phyloP scores from a whole-genome alignment of 2,113 vertebrate genomes.

The Gavia stellata region DNA sequence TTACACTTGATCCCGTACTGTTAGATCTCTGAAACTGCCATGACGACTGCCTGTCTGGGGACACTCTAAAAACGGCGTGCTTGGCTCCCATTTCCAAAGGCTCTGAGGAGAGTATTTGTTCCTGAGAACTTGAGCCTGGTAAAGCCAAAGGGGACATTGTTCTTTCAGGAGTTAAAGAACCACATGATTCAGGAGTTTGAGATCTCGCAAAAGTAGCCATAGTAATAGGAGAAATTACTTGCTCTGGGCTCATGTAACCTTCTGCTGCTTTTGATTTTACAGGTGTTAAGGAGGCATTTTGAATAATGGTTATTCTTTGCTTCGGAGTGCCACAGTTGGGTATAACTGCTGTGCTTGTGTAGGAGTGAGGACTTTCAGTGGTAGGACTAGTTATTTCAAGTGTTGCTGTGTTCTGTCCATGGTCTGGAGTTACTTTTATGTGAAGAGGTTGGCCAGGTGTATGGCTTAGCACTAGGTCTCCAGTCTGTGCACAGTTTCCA shows the following conservation, averaged over 20 bases:
- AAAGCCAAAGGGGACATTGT: conserved; percentile 90
- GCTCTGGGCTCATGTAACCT: conserved; percentile 77
- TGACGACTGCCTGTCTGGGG: conserved; percentile 86
- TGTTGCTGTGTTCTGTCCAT: conserved; percentile 87
- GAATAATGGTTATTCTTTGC: conserved; percentile 94
- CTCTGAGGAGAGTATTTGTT: conserved; percentile 79
- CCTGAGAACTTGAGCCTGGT: conserved; percentile 78
- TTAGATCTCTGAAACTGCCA: conserved; percentile 94
- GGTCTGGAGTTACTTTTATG: conserved; percentile 95
- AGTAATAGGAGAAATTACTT: conserved; percentile 80
- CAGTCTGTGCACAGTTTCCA: conserved; percentile 81
- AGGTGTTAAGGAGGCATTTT: conserved; percentile 83
- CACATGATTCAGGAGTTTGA: conserved; percentile 86
- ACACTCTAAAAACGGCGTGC: conserved; percentile 86
- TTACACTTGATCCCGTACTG: conserved; percentile 88
- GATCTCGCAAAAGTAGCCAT: conserved; percentile 83
- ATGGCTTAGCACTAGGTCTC: conserved; percentile 88
- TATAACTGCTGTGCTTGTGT: conserved; percentile 93
- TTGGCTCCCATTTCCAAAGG: conserved; percentile 82
- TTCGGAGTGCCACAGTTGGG: conserved; percentile 91
- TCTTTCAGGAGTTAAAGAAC: conserved; percentile 87
- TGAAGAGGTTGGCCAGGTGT: conserved; percentile 93
- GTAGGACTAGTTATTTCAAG: conserved; percentile 93
- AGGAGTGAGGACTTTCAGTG: conserved; percentile 84
- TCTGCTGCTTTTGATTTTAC: conserved; percentile 82